These are phyloP conservation scores for Drosophila flavopinicola DNA, from an alignment of 2,888 invertebrate species.

Conservation along the genomic window DNA sequence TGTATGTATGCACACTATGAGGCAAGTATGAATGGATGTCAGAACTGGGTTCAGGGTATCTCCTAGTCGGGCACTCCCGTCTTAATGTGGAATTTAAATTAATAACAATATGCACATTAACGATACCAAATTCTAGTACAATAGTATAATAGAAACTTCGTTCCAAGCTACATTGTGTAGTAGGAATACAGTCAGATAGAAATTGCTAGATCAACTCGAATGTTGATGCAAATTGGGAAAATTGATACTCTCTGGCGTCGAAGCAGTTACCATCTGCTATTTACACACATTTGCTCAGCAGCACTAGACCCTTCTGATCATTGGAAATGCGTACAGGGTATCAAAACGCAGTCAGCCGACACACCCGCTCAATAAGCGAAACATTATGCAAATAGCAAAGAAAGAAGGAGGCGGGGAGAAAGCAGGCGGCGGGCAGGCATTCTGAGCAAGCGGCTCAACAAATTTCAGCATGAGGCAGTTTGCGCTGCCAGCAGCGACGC, in stretches of 20 bases:
- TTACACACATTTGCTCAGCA: background rate
- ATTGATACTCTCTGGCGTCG: background rate
- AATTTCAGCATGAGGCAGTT: conserved; percentile 55
- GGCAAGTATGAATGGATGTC: too few relatives aligned
- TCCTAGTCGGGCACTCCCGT: too few relatives aligned
- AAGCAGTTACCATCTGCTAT: background rate
- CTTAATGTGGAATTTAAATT: too few relatives aligned
- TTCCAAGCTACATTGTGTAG: too few relatives aligned
- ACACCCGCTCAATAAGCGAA: conserved; percentile 52
- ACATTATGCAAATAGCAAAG: conserved; percentile 49
- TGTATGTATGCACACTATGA: too few relatives aligned
- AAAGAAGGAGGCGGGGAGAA: background rate
- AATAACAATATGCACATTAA: too few relatives aligned
- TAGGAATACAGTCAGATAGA: background rate
- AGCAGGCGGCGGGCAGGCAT: conserved; percentile 12
- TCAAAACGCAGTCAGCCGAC: conserved; percentile 5
- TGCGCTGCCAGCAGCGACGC: conserved; percentile 12
- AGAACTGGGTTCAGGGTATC: too few relatives aligned
- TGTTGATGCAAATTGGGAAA: background rate
- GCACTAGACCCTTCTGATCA: background rate
- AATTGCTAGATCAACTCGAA: background rate
- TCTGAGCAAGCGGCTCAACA: conserved; percentile 41
- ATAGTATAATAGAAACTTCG: too few relatives aligned
- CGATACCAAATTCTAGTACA: too few relatives aligned
- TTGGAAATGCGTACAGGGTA: background rate